Percentiles rank a stretch among this genome's conserved stretches.
phyloP scores from a whole-genome alignment of 1,140 invertebrate genomes.

The Manduca sexta region DNA sequence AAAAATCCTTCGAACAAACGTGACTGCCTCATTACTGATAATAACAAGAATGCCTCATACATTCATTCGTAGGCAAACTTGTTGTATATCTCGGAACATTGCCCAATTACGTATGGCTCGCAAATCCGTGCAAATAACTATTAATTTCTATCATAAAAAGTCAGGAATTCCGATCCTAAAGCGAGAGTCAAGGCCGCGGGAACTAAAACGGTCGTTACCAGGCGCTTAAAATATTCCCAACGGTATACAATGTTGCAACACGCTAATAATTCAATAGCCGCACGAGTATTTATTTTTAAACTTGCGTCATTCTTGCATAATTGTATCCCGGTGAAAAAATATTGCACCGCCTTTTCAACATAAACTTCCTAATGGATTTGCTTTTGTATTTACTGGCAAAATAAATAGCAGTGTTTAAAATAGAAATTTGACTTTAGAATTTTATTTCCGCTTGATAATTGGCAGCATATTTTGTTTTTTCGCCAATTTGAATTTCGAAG shows the following conservation, averaged over 20 bases:
- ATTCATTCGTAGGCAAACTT: no score
- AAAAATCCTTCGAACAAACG: no score
- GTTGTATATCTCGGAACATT: no score
- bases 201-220: conserved; percentile 1
- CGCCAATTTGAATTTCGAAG: no score
- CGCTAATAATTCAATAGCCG: conserved; percentile 4
- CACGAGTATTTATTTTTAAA: conserved; percentile 2
- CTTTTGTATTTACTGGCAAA: neutral
- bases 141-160: neutral
- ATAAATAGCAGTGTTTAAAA: no score
- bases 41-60: no score
- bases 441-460: no score
- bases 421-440: no score
- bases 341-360: neutral
- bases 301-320: conserved; percentile 2
- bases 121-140: neutral
- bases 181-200: conserved; percentile 4
- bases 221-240: conserved; percentile 3
- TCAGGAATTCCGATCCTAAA: neutral
- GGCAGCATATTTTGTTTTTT: no score
- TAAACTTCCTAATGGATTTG: conserved; percentile 2
- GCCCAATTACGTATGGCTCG: neutral
- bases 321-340: neutral
- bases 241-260: neutral
- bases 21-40: no score